phyloP scores from a whole-genome alignment of 2,888 invertebrate species.

The Drosophila mimica region DNA sequence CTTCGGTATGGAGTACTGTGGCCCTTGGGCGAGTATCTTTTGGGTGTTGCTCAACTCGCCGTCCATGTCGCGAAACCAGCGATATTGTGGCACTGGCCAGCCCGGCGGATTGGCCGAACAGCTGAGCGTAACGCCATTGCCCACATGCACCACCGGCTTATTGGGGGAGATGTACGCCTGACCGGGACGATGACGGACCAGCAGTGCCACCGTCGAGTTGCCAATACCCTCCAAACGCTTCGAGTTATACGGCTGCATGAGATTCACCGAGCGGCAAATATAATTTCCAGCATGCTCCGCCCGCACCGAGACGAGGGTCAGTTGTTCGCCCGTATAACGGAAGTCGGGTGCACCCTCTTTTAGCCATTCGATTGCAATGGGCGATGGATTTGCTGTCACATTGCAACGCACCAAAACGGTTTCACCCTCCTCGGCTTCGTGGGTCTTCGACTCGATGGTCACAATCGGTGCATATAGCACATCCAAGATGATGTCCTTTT shows the following conservation, averaged over 20 bases:
- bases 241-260: constrained; percentile 90
- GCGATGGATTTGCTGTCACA: constrained; percentile 94
- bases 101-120: constrained; percentile 95
- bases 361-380: constrained; percentile 93
- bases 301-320: constrained; percentile 91
- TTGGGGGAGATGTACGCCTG: constrained; percentile 93
- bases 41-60: constrained; percentile 87
- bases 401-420: constrained; percentile 93
- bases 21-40: constrained; percentile 91
- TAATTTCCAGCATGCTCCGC: constrained; percentile 96
- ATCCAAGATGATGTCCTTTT: constrained; percentile 92
- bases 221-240: constrained; percentile 91
- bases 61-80: constrained; percentile 93
- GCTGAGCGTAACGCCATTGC: constrained; percentile 92
- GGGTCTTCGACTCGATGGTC: constrained; percentile 91
- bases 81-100: constrained; percentile 95
- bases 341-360: constrained; percentile 94
- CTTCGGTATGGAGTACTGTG: constrained; percentile 93
- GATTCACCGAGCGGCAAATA: constrained; percentile 94
- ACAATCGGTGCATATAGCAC: constrained; percentile 94
- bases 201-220: constrained; percentile 92
- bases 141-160: constrained; percentile 93
- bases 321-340: constrained; percentile 91
- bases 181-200: constrained; percentile 95
- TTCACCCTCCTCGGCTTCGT: constrained; percentile 94